A percentile compares a stretch with the other conserved stretches of the same genome.
These are phyloP conservation scores for Xylophagus ater DNA, from an alignment of 2,888 invertebrate genomes.

Conservation along the genomic window DNA sequence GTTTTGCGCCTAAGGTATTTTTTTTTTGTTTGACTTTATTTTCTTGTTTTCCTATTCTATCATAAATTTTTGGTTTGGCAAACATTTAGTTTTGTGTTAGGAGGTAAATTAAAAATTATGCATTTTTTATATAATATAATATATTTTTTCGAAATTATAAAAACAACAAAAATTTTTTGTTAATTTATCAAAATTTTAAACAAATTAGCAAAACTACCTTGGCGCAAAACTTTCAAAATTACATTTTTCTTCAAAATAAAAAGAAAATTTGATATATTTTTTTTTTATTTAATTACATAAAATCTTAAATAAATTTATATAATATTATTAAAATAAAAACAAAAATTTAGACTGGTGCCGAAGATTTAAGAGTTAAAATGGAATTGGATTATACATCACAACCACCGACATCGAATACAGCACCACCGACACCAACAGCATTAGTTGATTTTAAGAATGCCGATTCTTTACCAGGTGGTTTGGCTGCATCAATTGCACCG, in stretches of 20 bases:
- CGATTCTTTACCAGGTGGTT: constrained; percentile 32
- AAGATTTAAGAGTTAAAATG: constrained; percentile 66
- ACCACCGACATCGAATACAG: constrained; percentile 47
- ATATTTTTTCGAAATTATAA: constrained; percentile 8
- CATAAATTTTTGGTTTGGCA: not conserved
- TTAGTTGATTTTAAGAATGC: constrained; percentile 34
- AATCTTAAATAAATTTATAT: not conserved
- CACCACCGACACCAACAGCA: constrained; percentile 45
- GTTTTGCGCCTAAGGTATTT: constrained; percentile 23
- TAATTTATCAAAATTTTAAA: too few species aligned
- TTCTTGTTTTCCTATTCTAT: constrained; percentile 3
- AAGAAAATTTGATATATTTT: constrained; percentile 2
- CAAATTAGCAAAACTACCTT: constrained; percentile 13
- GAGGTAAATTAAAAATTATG: not conserved
- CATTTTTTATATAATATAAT: not conserved
- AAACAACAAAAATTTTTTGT: constrained; percentile 4
- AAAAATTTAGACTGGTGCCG: constrained; percentile 34
- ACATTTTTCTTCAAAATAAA: not conserved
- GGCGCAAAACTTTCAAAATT: constrained; percentile 21
- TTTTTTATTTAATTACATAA: not conserved
- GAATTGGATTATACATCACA: constrained; percentile 46
- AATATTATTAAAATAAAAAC: not conserved
- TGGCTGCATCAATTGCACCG: constrained; percentile 40
- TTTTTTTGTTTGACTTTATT: constrained; percentile 12
- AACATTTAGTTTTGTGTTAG: constrained; percentile 6